Conservation (phyloP, 1,140 invertebrate species). For the Drosophila pectinifera region DNA sequence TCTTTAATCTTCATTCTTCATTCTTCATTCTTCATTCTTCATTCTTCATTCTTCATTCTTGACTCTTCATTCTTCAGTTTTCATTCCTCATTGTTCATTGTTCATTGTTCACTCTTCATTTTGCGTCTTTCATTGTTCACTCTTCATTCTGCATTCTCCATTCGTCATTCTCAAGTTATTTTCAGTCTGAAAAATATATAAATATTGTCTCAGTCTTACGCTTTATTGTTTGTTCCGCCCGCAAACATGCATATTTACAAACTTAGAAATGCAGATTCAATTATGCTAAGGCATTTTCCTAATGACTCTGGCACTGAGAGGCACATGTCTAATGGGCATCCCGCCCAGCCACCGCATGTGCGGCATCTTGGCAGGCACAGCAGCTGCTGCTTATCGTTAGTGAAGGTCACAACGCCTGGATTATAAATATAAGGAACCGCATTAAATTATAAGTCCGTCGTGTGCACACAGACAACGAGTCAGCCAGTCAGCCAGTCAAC, state of each 20-base stretch:
- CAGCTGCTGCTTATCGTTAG: conserved; percentile 35
- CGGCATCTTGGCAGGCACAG: conserved; percentile 8
- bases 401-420: conserved; percentile 63
- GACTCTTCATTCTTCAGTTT: no score
- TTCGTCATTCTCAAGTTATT: background rate
- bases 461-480: conserved; percentile 19
- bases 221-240: background rate
- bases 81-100: background rate
- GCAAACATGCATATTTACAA: conserved; percentile 1
- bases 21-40: no score
- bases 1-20: no score
- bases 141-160: no score
- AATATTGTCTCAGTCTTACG: background rate
- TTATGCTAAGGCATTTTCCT: conserved; percentile 31
- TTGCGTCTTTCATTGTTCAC: no score
- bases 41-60: no score
- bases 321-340: conserved; percentile 6
- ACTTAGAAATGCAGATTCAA: conserved; percentile 25
- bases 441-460: conserved; percentile 61
- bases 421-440: conserved; percentile 68
- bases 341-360: background rate
- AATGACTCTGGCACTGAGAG: conserved; percentile 26
- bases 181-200: background rate
- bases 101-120: no score
- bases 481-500: conserved; percentile 11